A percentile compares a stretch with the other conserved stretches of the same genome.
phyloP scores from a whole-genome alignment of 2,888 invertebrate genomes.

The Myopa tessellatipennis region DNA sequence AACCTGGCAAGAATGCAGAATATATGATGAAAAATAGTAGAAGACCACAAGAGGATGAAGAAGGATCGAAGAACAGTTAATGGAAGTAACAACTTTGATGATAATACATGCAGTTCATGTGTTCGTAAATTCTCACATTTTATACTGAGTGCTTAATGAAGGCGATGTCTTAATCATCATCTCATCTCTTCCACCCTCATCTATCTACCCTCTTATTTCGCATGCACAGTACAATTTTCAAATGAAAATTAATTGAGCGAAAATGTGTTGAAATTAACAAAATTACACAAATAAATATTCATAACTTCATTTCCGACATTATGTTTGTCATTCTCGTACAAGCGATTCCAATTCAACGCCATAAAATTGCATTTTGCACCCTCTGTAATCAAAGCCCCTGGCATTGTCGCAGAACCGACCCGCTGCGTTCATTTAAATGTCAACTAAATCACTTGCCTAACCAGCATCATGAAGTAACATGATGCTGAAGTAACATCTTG shows the following conservation, averaged over 20 bases:
- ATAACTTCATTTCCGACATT: slow-evolving; percentile 17
- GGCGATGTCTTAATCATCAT: slow-evolving; percentile 16
- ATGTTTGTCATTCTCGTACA: not conserved
- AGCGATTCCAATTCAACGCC: not conserved
- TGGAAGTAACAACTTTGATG: not conserved
- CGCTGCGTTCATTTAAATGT: slow-evolving; percentile 14
- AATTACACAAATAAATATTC: slow-evolving; percentile 32
- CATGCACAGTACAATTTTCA: not conserved
- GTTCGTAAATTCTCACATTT: not conserved
- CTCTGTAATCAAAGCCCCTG: not conserved
- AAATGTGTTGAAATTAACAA: slow-evolving; percentile 37
- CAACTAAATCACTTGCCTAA: not conserved
- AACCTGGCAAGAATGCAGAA: no score
- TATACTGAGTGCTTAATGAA: not conserved
- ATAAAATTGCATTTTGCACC: slow-evolving; percentile 4
- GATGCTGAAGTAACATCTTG: not conserved
- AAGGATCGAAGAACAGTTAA: not conserved
- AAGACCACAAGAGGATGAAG: no score
- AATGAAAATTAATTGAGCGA: slow-evolving; percentile 38
- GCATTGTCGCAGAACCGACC: not conserved
- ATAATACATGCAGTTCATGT: not conserved
- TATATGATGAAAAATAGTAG: not conserved
- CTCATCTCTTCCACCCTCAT: slow-evolving; percentile 24
- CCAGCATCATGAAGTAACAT: slow-evolving; percentile 20
- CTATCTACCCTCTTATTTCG: slow-evolving; percentile 1